Conservation (phyloP, 2,888 invertebrate genomes). For the Phymatocera aterrima region DNA sequence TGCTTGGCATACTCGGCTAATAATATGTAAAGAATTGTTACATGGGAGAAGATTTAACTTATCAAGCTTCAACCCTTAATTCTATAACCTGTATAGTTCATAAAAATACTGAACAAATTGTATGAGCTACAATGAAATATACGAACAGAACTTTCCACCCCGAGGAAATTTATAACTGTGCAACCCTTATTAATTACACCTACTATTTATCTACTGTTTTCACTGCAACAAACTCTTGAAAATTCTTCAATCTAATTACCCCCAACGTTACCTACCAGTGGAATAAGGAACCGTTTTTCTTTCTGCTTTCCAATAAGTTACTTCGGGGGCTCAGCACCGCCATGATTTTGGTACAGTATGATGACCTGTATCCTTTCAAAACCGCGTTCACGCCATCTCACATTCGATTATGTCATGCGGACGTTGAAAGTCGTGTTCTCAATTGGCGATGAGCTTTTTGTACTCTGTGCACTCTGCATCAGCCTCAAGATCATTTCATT, state of each 20-base stretch:
- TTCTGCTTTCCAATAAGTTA: no score
- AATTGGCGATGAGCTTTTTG: no score
- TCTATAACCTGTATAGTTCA: neutral
- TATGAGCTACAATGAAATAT: neutral
- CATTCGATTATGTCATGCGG: no score
- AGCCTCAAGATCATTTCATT: no score
- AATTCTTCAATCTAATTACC: neutral
- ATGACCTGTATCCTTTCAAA: no score
- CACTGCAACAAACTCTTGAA: neutral
- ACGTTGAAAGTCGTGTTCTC: no score
- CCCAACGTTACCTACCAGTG: neutral
- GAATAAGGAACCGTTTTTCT: no score
- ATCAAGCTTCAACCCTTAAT: neutral
- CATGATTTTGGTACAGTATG: no score
- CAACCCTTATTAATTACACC: neutral
- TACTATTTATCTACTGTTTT: neutral
- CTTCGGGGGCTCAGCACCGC: no score
- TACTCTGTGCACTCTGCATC: no score
- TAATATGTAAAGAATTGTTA: neutral
- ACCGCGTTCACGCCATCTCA: no score
- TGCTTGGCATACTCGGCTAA: constrained; percentile 23
- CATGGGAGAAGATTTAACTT: neutral
- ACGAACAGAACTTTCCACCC: neutral
- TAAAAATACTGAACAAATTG: neutral
- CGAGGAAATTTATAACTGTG: neutral